Evolutionary conservation across 2,113 vertebrate species (phyloP).

Genomic region (Coryphaenoides rupestris): DNA sequence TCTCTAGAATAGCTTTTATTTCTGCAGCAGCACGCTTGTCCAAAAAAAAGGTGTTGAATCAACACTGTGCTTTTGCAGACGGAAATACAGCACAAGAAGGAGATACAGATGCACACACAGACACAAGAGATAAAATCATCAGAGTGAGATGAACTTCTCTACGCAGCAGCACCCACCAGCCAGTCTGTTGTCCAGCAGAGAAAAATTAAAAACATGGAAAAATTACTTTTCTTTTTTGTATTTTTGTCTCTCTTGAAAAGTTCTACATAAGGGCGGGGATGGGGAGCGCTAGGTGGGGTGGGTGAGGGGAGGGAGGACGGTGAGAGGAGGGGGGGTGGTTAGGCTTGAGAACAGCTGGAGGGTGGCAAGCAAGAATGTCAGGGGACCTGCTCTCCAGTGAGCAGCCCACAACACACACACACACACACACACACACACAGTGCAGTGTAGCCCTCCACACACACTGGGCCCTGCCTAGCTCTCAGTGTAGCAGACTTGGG

Average conservation of each 20-base stretch:
- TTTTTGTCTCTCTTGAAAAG: too few species aligned
- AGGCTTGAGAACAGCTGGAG: slow-evolving; percentile 11
- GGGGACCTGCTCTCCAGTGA: slow-evolving; percentile 69
- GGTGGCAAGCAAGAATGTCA: slow-evolving; percentile 52
- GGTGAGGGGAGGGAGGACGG: slow-evolving; percentile 39
- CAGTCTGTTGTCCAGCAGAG: too few species aligned
- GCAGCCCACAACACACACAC: slow-evolving; percentile 37
- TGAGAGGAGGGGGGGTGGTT: slow-evolving; percentile 29
- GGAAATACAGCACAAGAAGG: too few species aligned
- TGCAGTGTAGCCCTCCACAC: slow-evolving; percentile 25
- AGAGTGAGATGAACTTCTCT: too few species aligned
- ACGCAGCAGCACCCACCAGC: too few species aligned
- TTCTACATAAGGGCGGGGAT: background rate
- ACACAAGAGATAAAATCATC: too few species aligned
- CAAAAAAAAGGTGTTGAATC: slow-evolving; percentile 18
- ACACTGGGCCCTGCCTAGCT: slow-evolving; percentile 25
- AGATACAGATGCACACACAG: too few species aligned
- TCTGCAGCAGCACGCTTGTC: slow-evolving; percentile 15
- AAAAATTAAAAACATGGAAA: slow-evolving; percentile 11
- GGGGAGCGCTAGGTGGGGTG: slow-evolving; percentile 26
- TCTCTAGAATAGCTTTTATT: background rate
- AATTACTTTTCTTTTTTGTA: too few species aligned
- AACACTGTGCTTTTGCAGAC: slow-evolving; percentile 15
- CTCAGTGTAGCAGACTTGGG: slow-evolving; percentile 21
- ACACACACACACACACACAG: slow-evolving; percentile 33